These are phyloP conservation scores for Ranitomeya variabilis DNA, from an alignment of 2,113 vertebrate genomes.

Conservation along the genomic window DNA sequence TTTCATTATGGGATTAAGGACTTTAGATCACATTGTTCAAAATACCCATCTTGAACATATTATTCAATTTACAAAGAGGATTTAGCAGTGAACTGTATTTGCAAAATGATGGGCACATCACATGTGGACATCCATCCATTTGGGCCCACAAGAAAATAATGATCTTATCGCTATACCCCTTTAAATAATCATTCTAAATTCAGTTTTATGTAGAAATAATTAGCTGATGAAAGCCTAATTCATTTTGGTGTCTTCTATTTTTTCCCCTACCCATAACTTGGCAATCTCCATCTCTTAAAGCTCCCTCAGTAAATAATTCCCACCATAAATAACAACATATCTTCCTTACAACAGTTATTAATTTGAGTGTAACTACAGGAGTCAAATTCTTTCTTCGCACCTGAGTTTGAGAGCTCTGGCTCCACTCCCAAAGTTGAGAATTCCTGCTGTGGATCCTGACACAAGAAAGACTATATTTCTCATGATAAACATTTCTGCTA, in stretches of 20 bases:
- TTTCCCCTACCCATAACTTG: neutral
- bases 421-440: constrained; percentile 46
- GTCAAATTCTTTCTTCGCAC: constrained; percentile 42
- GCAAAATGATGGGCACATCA: neutral
- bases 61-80: neutral
- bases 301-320: constrained; percentile 5
- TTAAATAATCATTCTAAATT: neutral
- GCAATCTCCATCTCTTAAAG: neutral
- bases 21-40: neutral
- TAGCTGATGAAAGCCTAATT: neutral
- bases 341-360: constrained; percentile 32
- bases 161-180: neutral
- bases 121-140: neutral
- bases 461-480: constrained; percentile 69
- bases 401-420: constrained; percentile 59
- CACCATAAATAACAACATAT: constrained; percentile 49
- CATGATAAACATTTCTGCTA: constrained; percentile 68
- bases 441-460: constrained; percentile 64
- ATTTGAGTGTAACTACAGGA: constrained; percentile 21
- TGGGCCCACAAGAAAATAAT: too few relatives aligned
- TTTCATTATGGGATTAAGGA: neutral
- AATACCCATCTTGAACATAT: neutral
- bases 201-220: neutral
- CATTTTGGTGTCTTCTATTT: neutral
- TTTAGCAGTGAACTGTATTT: neutral